Base-by-base conservation (phyloP, 2,888 invertebrate genomes). In the Dynastes maya region DNA sequence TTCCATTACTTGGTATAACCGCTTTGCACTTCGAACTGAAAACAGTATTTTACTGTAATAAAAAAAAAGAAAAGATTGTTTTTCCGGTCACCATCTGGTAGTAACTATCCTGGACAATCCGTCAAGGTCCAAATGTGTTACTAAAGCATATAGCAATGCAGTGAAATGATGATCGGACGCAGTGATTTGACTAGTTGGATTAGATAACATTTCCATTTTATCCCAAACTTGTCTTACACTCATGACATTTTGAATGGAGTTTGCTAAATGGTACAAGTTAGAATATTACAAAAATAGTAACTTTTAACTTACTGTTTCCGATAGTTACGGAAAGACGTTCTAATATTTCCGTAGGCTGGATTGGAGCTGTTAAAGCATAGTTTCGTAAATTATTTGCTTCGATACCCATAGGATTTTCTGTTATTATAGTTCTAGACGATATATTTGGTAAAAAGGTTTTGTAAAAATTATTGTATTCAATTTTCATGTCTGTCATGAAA, bases 121-220 rank as follows among this genome's bases (percentile, higher is more conserved):
- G 81, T 95, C 95, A 72, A 95, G 88, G 86, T 95, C 94, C n/a
- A 95, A 90, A 68, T 93, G 91, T 1, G 93, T 93, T 9, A 96
- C 89, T 72, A 92, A 87, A 0, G 92, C 94, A 84, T 92, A 93
- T 6, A 96, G 86, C 2, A 94, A 89, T 1, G 93, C 93, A n/a
- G 94, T 93, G 86, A 95, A 94, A 51, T 93, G 92, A 16, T 91
- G 89, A 78, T 88, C 88, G 70, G 58, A 5, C 16, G 0, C 11
- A 58, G 40, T 37, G 16, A 58, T 40, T 3, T 72, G 37, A 8
- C 40, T 32, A 3, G 58, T n/a, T 88, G 83, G 78, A 88, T 90
- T 75, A 86, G 86, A 77, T 85, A 83, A 84, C 27, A 83, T 81
- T 27, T 84, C 84, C 1, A 86, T 83, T 82, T 89, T 89, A 63